Evolutionary conservation across 2,797 vertebrate species (phyloP).

Genomic region (Sebastes itinus): DNA sequence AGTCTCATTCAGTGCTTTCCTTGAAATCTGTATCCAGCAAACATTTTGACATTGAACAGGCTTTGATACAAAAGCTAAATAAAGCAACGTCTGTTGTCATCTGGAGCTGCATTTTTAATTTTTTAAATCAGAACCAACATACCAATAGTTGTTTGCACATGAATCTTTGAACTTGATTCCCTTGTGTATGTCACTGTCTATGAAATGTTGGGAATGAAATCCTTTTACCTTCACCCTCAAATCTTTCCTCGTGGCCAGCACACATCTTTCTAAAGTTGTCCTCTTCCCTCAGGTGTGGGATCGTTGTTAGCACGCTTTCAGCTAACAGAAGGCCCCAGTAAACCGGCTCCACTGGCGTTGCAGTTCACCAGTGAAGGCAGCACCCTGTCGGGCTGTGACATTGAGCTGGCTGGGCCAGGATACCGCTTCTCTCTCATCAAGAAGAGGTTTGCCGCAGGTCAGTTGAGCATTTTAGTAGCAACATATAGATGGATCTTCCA

Average conservation of each 20-base stretch:
- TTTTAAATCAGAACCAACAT: neutral
- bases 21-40: neutral
- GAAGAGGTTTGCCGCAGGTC: conserved; percentile 98
- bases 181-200: neutral
- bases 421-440: conserved; percentile 99
- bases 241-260: neutral
- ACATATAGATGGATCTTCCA: neutral
- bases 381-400: conserved; percentile 95
- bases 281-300: conserved; percentile 87
- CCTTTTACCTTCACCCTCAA: neutral
- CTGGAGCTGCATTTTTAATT: neutral
- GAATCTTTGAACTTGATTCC: neutral
- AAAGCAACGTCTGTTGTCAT: neutral
- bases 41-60: neutral
- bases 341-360: conserved; percentile 91
- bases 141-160: neutral
- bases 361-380: conserved; percentile 99
- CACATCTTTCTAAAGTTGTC: neutral
- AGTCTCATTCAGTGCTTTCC: neutral
- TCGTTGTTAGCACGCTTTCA: conserved; percentile 95
- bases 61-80: neutral
- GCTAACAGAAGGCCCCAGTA: conserved; percentile 92
- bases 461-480: conserved; percentile 16
- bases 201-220: neutral
- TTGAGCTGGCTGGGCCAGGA: conserved; percentile 93